A percentile compares a stretch with the other conserved stretches of the same genome.
phyloP scores from a whole-genome alignment of 1,140 invertebrate genomes.

The Rhyacophila brunnea region DNA sequence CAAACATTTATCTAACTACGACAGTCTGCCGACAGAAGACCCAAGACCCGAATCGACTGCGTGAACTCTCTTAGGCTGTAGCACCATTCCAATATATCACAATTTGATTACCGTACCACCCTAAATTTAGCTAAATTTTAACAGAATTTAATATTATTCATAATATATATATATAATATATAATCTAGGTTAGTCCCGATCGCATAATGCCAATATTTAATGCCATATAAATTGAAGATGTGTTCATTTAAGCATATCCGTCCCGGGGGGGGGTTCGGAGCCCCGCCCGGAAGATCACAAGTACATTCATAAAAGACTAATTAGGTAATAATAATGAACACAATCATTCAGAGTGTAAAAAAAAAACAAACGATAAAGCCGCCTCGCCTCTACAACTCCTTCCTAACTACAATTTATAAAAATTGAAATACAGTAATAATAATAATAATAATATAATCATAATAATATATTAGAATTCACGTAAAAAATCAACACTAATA shows the following conservation, averaged over 20 bases:
- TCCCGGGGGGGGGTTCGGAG: constrained; percentile 1
- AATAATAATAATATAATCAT: constrained; percentile 40
- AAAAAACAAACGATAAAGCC: constrained; percentile 27
- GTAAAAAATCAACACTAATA: constrained; percentile 60
- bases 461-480: constrained; percentile 51
- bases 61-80: constrained; percentile 43
- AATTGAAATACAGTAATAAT: constrained; percentile 42
- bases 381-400: constrained; percentile 29
- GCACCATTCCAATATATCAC: constrained; percentile 59
- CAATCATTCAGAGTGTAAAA: constrained; percentile 33
- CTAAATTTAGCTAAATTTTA: constrained; percentile 59
- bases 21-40: constrained; percentile 29
- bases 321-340: constrained; percentile 35
- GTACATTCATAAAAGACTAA: constrained; percentile 24
- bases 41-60: not conserved
- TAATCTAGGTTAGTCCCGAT: constrained; percentile 59
- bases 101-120: constrained; percentile 59
- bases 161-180: constrained; percentile 23
- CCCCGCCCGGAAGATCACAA: constrained; percentile 27
- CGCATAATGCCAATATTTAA: constrained; percentile 57
- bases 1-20: constrained; percentile 35
- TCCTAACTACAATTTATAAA: constrained; percentile 27
- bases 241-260: constrained; percentile 25
- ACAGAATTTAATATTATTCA: constrained; percentile 48
- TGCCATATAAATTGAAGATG: constrained; percentile 33